phyloP scores from a whole-genome alignment of 2,888 invertebrate genomes.

The Yponomeuta malinellus region DNA sequence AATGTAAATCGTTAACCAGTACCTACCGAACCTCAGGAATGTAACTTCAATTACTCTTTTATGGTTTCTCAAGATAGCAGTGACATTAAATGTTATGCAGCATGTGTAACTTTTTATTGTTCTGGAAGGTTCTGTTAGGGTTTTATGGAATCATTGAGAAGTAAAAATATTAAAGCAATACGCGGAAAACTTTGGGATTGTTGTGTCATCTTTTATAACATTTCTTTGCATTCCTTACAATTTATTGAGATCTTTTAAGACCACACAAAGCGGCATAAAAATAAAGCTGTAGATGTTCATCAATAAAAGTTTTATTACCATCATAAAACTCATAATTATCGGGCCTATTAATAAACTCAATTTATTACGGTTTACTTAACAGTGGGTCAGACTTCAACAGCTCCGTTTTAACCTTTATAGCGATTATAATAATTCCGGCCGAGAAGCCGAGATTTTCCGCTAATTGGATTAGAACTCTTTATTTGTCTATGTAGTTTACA shows the following conservation, averaged over 20 bases:
- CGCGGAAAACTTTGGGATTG: too few species aligned
- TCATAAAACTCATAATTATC: background rate
- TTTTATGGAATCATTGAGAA: too few species aligned
- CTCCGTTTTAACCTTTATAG: background rate
- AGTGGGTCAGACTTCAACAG: background rate
- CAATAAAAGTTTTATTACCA: background rate
- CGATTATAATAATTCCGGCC: too few species aligned
- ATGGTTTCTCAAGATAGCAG: background rate
- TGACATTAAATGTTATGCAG: background rate
- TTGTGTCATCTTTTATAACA: too few species aligned
- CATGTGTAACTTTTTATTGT: too few species aligned
- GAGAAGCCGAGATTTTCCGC: too few species aligned
- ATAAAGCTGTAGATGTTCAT: background rate
- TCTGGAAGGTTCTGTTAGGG: too few species aligned
- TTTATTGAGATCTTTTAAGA: background rate
- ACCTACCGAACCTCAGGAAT: background rate
- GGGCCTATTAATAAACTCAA: background rate
- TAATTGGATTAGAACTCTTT: too few species aligned
- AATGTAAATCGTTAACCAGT: too few species aligned
- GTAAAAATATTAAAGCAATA: too few species aligned
- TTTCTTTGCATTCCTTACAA: too few species aligned
- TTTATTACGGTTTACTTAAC: background rate
- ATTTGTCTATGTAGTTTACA: too few species aligned
- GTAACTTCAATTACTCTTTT: background rate
- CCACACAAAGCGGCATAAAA: conserved; percentile 1